Evolutionary conservation across 1,140 invertebrate genomes (phyloP), one percentile per base, ranked within the genome.

Genomic region (Lasioglossum baleicum): DNA sequence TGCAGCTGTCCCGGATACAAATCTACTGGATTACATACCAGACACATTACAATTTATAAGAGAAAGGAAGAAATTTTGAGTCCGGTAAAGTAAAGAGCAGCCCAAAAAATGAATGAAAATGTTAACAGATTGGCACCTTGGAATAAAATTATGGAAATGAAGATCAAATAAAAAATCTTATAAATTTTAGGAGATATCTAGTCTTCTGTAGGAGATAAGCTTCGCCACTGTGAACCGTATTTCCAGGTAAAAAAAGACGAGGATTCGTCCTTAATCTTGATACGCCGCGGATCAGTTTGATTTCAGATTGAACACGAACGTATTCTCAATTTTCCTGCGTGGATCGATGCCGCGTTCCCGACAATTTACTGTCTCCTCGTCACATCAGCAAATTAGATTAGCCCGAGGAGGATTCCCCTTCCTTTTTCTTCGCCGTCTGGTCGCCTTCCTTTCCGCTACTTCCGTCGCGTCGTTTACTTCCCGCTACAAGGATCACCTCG

Each of bases 341-440:
- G 58, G 42, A 70, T 70, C 75, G 69, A 79, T 79, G n/a, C 15
- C 17, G 22, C 20, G 7, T 26, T 64, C 68, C 15, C 51, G 22
- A 40, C 70, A 65, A 74, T 66, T 79, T 56, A 58, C 15, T 7
- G 48, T 22, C 69, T 48, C 70, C 35, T 66, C 22, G 63, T 79
- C 76, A 61, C 51, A 74, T 74, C 70, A 66, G 70, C 76, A 74
- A 79, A 79, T 79, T 79, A 74, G 70, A 79, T 79, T 79, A 73
- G 61, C 17, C n/a, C 48, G 48, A 42, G n/a, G 31, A 17, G 61
- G n/a, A 13, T 58, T 48, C 26, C 0, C 48, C 7, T 64, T 44
- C 15, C 7, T 56, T 73, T 22, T 58, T 58, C n/a, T 2, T 10
- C n/a, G 0, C 22, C n/a, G 4, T 68, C 13, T n/a, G 40, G 1